A percentile compares a stretch with the other conserved stretches of the same genome.
These are phyloP conservation scores for Albula glossodonta DNA, from an alignment of 2,113 vertebrate genomes.

Conservation along the genomic window DNA sequence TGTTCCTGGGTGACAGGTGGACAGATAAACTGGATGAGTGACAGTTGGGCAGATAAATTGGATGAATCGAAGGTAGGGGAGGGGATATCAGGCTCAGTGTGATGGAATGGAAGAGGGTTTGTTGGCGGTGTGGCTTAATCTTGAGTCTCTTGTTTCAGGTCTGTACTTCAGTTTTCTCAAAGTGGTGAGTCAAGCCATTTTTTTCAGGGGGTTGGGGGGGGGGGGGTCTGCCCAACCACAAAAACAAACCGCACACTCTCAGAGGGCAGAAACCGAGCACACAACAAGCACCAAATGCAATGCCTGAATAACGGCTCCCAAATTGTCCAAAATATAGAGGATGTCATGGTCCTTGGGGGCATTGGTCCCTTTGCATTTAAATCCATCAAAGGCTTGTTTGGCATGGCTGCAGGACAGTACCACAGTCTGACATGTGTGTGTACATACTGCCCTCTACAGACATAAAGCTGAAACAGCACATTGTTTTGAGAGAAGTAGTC, in stretches of 20 bases:
- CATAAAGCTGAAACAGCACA: not conserved
- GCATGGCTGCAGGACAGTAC: not conserved
- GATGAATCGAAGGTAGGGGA: not conserved
- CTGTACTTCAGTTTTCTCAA: too few relatives aligned
- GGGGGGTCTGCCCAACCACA: too few relatives aligned
- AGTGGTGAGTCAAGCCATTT: too few relatives aligned
- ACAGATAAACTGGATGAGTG: not conserved
- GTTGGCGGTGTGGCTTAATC: not conserved
- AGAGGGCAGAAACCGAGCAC: not conserved
- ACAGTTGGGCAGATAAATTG: not conserved
- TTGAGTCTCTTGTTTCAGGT: not conserved
- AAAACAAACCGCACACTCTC: too few relatives aligned
- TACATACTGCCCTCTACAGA: conserved; percentile 35
- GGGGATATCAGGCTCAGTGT: not conserved
- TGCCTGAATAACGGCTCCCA: not conserved
- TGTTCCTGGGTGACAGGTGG: not conserved
- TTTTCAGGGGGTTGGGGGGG: too few relatives aligned
- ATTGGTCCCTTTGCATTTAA: not conserved
- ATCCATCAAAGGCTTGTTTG: not conserved
- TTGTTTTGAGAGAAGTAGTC: not conserved
- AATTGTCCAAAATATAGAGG: not conserved
- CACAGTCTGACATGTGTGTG: not conserved
- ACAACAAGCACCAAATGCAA: not conserved
- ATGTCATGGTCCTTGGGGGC: not conserved
- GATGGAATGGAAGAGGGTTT: not conserved